Percentiles rank a stretch among this genome's conserved stretches.
Evolutionary conservation across 2,113 vertebrate genomes (phyloP).

Genomic region (Pao palembangensis): DNA sequence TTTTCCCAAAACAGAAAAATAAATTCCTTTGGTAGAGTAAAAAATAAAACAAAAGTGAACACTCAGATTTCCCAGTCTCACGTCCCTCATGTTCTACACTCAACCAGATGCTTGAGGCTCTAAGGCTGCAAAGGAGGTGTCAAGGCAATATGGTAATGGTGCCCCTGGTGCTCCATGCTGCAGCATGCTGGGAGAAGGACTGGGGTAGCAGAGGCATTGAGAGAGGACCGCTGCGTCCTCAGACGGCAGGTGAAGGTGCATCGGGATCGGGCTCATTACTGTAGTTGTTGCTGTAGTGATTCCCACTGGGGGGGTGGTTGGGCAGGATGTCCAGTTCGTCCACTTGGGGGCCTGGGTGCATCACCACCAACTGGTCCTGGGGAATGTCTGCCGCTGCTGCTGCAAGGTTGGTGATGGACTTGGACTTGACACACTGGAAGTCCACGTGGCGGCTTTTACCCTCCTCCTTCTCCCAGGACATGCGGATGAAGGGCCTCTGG

Average conservation of each 20-base stretch:
- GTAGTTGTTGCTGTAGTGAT: conserved; percentile 79
- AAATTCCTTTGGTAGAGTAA: conserved; percentile 80
- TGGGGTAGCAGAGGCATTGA: conserved; percentile 58
- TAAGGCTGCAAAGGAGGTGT: conserved; percentile 81
- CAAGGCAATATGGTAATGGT: conserved; percentile 80
- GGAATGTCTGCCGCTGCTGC: conserved; percentile 95
- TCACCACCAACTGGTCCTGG: conserved; percentile 94
- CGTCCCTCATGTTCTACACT: conserved; percentile 54
- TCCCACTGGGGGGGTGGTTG: conserved; percentile 78
- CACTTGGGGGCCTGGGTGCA: conserved; percentile 95
- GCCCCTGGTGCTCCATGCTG: conserved; percentile 75
- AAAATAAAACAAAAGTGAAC: conserved; percentile 55
- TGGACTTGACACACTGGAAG: conserved; percentile 98
- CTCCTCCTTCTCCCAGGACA: conserved; percentile 99
- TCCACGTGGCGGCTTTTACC: conserved; percentile 98
- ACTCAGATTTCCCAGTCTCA: conserved; percentile 58
- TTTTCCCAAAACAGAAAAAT: conserved; percentile 66
- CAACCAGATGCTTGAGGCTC: conserved; percentile 74
- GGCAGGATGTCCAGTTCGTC: conserved; percentile 96
- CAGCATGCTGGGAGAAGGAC: conserved; percentile 75
- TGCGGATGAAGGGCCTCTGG: conserved; percentile 96
- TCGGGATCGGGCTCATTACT: conserved; percentile 88
- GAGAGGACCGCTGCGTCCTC: conserved; percentile 65
- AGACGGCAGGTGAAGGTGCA: conserved; percentile 84
- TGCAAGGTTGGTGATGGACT: conserved; percentile 95